Base-by-base conservation (phyloP, 2,113 vertebrate genomes). In the Athene cunicularia region DNA sequence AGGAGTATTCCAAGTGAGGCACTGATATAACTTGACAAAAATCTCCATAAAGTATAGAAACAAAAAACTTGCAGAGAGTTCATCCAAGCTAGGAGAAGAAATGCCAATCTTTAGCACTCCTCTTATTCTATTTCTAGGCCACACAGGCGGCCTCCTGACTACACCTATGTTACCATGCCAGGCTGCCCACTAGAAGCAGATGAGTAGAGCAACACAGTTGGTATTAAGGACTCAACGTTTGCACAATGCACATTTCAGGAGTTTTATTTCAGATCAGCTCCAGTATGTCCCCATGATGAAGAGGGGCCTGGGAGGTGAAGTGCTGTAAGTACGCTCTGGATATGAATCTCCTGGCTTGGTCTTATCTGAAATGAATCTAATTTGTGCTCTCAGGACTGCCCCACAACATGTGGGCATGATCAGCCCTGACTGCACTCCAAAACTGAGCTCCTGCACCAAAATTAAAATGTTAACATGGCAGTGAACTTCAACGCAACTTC, bases 401-500 rank as follows among this genome's bases (percentile, higher is more conserved):
- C 24, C 50, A n/a, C 27, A 33, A 8, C 8, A 45, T 5, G 4
- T 9, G 7, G 41, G 14, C 11, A 18, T 1, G 3, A 56, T 45
- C 35, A n/a, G 28, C 41, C 26, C 19, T 1, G 37, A 33, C 59
- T 33, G 32, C 17, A 8, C 14, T 43, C 45, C 33, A 43, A 7
- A 86, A 59, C n/a, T 13, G 11, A 85, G 73, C 18, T 72, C 37
- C 52, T 62, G 37, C 83, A 41, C 8, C n/a, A 75, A 71, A 71
- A 63, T 10, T 39, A 39, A 71, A 72, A 39, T 0, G 0, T 41
- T 59, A 59, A 30, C 6, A 2, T 4, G 14, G 24, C 37, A 68
- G 47, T 27, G 28, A 80, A 35, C 43, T 45, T 39, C 39, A 39
- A 39, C 39, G 15, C 6, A 52, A 35, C 15, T 49, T 32, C 14